Evolutionary conservation across 2,113 vertebrate species (phyloP).

Genomic region (Phaethon lepturus): DNA sequence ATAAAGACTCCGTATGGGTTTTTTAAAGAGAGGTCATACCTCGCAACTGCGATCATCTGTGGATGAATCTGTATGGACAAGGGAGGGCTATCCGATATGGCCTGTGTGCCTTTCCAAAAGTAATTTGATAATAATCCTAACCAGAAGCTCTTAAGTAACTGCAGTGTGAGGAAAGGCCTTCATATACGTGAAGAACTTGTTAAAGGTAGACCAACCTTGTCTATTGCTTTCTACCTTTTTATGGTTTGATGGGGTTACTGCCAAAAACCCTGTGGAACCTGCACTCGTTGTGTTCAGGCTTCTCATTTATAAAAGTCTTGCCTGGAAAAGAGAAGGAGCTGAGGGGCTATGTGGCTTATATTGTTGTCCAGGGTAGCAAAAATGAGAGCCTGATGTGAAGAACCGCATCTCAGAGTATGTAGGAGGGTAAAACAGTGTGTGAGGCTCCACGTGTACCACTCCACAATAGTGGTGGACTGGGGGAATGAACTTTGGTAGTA

Average conservation of each 20-base stretch:
- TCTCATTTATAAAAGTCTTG: background rate
- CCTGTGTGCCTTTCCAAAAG: background rate
- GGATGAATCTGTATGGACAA: background rate
- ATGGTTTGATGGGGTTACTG: background rate
- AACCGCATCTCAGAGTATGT: rapidly evolving
- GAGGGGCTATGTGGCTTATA: background rate
- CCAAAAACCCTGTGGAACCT: background rate
- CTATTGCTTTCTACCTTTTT: background rate
- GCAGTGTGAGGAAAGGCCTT: background rate
- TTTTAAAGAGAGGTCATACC: background rate
- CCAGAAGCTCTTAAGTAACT: background rate
- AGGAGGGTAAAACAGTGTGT: rapidly evolving
- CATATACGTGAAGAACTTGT: rapidly evolving
- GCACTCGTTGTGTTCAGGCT: background rate
- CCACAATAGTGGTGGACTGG: background rate
- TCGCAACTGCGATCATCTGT: background rate
- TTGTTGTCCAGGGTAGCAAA: background rate
- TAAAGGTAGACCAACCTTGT: background rate
- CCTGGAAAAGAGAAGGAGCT: background rate
- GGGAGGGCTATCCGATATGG: background rate
- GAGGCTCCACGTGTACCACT: background rate
- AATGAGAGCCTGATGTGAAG: background rate
- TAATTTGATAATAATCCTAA: background rate
- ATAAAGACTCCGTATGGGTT: too few relatives aligned
- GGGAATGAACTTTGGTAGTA: background rate